These are phyloP conservation scores for Isaurus tuberculatus DNA, from an alignment of 92 coral and sea anemone genomes.

Conservation along the genomic window DNA sequence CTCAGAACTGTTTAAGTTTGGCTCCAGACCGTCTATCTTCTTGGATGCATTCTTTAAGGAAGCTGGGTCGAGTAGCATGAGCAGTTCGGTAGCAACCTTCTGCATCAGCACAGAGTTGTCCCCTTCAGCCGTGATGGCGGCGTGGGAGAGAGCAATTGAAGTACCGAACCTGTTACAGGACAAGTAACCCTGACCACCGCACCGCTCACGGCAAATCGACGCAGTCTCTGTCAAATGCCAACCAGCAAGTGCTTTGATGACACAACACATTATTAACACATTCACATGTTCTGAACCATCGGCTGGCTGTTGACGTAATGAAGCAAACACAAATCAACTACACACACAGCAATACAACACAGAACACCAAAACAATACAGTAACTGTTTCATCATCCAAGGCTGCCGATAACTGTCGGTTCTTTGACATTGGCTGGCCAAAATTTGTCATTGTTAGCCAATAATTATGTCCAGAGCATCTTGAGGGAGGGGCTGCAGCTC, in stretches of 20 bases:
- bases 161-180: slow-evolving; percentile 77
- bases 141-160: slow-evolving; percentile 79
- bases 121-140: slow-evolving; percentile 94
- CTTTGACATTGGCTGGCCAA: too few relatives aligned
- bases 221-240: slow-evolving; percentile 90
- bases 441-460: too few relatives aligned
- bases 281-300: slow-evolving; percentile 94
- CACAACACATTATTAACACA: slow-evolving; percentile 90
- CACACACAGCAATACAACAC: neutral
- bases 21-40: neutral
- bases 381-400: too few relatives aligned
- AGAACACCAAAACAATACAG: neutral
- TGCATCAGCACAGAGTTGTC: slow-evolving; percentile 95
- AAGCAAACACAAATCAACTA: neutral
- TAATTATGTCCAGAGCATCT: too few relatives aligned
- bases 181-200: slow-evolving; percentile 93
- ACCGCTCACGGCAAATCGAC: slow-evolving; percentile 83
- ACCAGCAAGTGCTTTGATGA: slow-evolving; percentile 87
- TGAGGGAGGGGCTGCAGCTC: too few relatives aligned
- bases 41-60: slow-evolving; percentile 24
- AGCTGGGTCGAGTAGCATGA: slow-evolving; percentile 74
- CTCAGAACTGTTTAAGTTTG: slow-evolving; percentile 58
- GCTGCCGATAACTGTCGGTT: too few relatives aligned
- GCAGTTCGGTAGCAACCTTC: slow-evolving; percentile 85
- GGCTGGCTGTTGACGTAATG: slow-evolving; percentile 42